Base-by-base conservation (phyloP, 2,797 vertebrate genomes). In the Ceryle rudis region DNA sequence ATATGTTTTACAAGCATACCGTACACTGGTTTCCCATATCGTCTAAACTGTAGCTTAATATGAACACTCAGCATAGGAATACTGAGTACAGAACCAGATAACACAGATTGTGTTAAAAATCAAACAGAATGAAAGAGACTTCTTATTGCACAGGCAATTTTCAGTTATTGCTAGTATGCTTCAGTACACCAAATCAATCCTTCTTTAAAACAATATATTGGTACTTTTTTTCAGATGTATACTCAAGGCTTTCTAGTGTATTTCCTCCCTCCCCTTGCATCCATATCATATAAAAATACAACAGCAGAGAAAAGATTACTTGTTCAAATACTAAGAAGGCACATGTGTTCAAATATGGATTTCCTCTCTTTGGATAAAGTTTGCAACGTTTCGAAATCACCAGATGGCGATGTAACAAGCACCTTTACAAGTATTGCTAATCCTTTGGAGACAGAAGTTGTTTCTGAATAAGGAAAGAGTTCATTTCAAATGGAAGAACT, bases 381-480 rank as follows among this genome's bases (percentile, higher is more conserved):
- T 69, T 54, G 16, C 46, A 33, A 5, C 26, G 6, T 31, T 44
- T 84, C 60, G n/a, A 33, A 47, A 37, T 87, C 95, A 87, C 89
- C 92, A 97, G 95, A 69, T 93, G 91, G 88, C 60, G 25, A 55
- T 73, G 33, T 64, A 60, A 86, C 64, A 85, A 81, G 20, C 9
- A 44, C 9, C 33, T 70, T 86, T 52, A 39, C 6, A 46, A 86
- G 12, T 17, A 37, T 8, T 25, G n/a, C 14, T 37, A n/a, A 17
- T 26, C 35, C 6, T 52, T 28, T 33, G 0, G 0, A 23, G 25
- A 41, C 7, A 44, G 22, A 62, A 72, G 57, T 6, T 7, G 12
- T 0, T 57, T 85, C 60, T 57, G 28, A 39, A 3, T 20, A 19
- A 52, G 21, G 17, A 74, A 54, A 79, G 37, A n/a, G 6, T 14